Base-by-base conservation (phyloP, 2,888 invertebrate genomes). In the Drosophila cyrtoloma region DNA sequence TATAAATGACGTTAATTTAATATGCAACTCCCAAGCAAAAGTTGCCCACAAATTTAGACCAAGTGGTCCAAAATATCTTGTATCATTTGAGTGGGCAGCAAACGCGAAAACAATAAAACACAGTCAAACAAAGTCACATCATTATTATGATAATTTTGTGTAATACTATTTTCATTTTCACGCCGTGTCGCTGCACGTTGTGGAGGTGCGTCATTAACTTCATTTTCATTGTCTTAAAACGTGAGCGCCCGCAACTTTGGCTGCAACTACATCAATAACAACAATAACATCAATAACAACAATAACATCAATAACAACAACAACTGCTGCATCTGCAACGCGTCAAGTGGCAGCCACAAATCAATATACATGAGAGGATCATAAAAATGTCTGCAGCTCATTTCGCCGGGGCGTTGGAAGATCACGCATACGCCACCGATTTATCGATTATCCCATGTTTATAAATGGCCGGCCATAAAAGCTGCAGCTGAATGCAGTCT, bases 341-440 rank as follows among this genome's bases (percentile, higher is more conserved):
- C 52, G 47, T 75, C 76, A 61, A 71, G 64, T 75, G 75, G 61
- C 65, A 65, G 55, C 47, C 55, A 67, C 63, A 77, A 76, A 73
- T 76, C 77, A 77, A 76, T 73, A 57, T 59, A 35, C 64, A 71
- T 55, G 28, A 47, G 62, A 35, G 57, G 60, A 64, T 63, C 77
- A 74, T 78, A 77, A 77, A 77, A 75, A 10, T 58, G 73, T 77
- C 75, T 47, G 59, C 79, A 50, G 61, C 32, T 62, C 35, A 66
- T 51, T 39, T 35, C 32, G 57, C 44, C 16, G 55, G 37, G 59
- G 69, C 60, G 55, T 51, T 59, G 35, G 42, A 62, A 79, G 61
- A 75, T 71, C 71, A 75, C 77, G 75, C 75, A 79, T 77, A 75
- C 75, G 71, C 79, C 79, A 63, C 62, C 51, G 74, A 51, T 42